Percentiles rank a stretch among this genome's conserved stretches.
These are phyloP conservation scores for Gymnothorax reevesii DNA, from an alignment of 2,797 vertebrate species.

Conservation along the genomic window DNA sequence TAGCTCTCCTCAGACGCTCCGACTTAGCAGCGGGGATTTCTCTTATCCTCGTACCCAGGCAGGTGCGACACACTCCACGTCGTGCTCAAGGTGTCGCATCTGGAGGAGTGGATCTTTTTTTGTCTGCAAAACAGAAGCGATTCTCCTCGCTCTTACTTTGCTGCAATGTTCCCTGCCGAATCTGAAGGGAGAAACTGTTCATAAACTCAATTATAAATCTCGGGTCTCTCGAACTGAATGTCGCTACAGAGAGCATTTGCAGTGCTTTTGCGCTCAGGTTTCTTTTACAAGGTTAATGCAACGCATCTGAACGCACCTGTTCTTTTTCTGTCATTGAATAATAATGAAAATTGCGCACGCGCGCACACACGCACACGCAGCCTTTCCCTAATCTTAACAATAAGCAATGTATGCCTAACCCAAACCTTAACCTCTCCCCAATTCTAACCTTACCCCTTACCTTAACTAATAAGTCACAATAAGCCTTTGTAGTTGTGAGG, in stretches of 20 bases:
- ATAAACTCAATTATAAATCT: neutral
- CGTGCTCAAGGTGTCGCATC: constrained; percentile 37
- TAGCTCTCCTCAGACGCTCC: constrained; percentile 36
- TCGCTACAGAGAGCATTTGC: neutral
- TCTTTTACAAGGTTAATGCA: neutral
- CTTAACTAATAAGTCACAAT: no score
- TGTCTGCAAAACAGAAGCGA: constrained; percentile 20
- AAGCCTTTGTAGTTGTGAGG: no score
- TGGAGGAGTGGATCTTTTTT: constrained; percentile 47
- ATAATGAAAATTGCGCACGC: neutral
- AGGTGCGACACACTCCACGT: constrained; percentile 45
- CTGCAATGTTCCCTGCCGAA: neutral
- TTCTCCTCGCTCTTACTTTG: neutral
- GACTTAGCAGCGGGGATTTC: constrained; percentile 14
- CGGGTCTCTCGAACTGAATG: neutral
- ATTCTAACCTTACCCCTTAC: no score
- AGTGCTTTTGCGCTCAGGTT: neutral
- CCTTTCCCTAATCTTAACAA: no score
- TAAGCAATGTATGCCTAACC: no score
- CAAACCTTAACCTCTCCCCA: no score
- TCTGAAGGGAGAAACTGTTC: constrained; percentile 11
- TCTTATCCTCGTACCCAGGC: constrained; percentile 25
- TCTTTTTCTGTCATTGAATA: neutral
- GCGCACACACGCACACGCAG: neutral
- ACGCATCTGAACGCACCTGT: neutral